These are phyloP conservation scores for Fundulus diaphanus DNA, from an alignment of 2,797 vertebrate species.

Conservation along the genomic window DNA sequence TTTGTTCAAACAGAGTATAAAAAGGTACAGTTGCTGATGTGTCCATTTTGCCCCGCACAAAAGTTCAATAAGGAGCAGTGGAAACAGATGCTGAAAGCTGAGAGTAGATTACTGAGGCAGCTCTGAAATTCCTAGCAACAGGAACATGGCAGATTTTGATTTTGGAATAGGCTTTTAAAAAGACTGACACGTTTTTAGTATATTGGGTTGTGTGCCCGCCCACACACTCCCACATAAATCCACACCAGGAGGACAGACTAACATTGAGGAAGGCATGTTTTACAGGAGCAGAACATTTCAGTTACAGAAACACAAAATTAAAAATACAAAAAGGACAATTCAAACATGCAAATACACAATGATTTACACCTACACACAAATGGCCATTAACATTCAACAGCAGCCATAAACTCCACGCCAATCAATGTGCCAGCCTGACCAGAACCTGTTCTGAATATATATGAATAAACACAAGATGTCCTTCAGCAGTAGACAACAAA, in stretches of 20 bases:
- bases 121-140: conserved; percentile 21
- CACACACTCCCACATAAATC: conserved; percentile 16
- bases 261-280: conserved; percentile 4
- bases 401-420: conserved; percentile 36
- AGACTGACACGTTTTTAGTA: conserved; percentile 20
- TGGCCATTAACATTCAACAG: conserved; percentile 52
- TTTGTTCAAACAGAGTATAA: too few relatives aligned
- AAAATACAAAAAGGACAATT: background rate
- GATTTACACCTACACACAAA: conserved; percentile 37
- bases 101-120: conserved; percentile 10
- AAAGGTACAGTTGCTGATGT: too few relatives aligned
- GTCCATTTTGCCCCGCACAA: too few relatives aligned
- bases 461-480: conserved; percentile 21
- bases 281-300: background rate
- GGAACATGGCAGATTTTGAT: conserved; percentile 17
- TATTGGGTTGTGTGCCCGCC: conserved; percentile 15
- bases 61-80: background rate
- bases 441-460: conserved; percentile 30
- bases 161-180: conserved; percentile 18
- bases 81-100: background rate
- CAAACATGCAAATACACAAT: background rate
- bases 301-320: background rate
- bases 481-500: background rate
- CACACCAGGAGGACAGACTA: background rate
- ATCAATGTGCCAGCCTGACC: conserved; percentile 40